phyloP scores from a whole-genome alignment of 2,113 vertebrate genomes.

The Psittacus erithacus region DNA sequence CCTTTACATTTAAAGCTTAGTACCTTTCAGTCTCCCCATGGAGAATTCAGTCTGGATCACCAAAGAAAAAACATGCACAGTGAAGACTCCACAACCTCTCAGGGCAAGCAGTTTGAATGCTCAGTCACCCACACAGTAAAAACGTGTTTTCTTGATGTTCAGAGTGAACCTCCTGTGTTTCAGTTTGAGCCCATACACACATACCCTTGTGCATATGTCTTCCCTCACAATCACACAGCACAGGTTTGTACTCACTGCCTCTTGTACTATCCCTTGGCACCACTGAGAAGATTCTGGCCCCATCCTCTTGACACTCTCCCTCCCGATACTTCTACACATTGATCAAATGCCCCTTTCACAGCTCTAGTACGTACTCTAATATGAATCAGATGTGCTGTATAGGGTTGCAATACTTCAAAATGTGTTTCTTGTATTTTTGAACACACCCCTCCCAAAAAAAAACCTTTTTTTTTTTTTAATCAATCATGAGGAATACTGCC shows the following conservation, averaged over 20 bases:
- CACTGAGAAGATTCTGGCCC: neutral
- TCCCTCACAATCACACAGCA: neutral
- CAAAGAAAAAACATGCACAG: fast-evolving
- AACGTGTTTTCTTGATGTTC: neutral
- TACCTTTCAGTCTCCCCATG: neutral
- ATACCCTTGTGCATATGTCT: neutral
- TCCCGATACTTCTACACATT: neutral
- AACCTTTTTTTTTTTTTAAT: neutral
- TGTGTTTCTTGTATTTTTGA: neutral
- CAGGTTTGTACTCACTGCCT: neutral
- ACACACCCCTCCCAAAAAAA: neutral
- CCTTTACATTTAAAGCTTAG: neutral
- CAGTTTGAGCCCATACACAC: no score
- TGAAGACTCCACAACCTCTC: neutral
- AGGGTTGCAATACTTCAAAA: neutral
- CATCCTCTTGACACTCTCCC: neutral
- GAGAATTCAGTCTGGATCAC: neutral
- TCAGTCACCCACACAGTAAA: neutral
- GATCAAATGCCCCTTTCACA: neutral
- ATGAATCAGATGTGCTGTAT: neutral
- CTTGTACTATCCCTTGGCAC: neutral
- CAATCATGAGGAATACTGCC: neutral
- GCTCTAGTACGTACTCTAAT: neutral
- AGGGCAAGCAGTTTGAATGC: neutral
- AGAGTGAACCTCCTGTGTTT: neutral